Base-by-base conservation (phyloP, 2,888 invertebrate species). In the Polydrusus tereticollis region DNA sequence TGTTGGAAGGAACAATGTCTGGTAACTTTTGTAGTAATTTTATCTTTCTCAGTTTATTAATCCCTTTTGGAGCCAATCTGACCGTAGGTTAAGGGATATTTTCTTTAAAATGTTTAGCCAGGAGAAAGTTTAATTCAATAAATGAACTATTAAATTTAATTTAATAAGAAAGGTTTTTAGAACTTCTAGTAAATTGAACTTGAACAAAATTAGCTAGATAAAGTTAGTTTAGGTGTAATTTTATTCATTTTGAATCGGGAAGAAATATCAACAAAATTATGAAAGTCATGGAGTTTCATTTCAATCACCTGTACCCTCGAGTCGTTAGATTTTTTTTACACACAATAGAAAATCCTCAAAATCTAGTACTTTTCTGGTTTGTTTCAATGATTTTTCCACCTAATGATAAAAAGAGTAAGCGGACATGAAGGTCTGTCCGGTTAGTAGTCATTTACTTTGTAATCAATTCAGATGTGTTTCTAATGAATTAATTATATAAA, bases 361-460 rank as follows among this genome's bases (percentile, higher is more conserved):
- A 58, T 68, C 72, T 23, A 68, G 45, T 18, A 72, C 62, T 43
- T 72, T 72, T 7, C 58, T 63, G 6, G 7, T 58, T 64, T 64
- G 57, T 7, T 64, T 70, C 52, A 73, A 29, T 26, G 69, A 59
- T 23, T 50, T 43, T 71, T 70, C 73, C 21, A 73, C 73, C 18
- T 69, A 52, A 45, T 73, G 73, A 57, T 71, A 66, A 36, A 73
- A 71, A 45, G 45, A 43, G 50, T 71, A 65, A 2, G 73, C 65
- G 3, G 66, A 58, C 65, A 69, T 70, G 26, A 70, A 73, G 6
- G 70, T 69, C 33, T 73, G 73, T 6, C 70, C 73, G 33, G 69
- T 14, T 70, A 65, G 47, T 20, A 70, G 57, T 33, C 43, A 70
- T 23, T 73, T n/a, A n/a, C n/a, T n/a, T n/a, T n/a, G n/a, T n/a